Base-by-base conservation (phyloP, 23 tunicate genomes). In the Trididemnum nubilum region DNA sequence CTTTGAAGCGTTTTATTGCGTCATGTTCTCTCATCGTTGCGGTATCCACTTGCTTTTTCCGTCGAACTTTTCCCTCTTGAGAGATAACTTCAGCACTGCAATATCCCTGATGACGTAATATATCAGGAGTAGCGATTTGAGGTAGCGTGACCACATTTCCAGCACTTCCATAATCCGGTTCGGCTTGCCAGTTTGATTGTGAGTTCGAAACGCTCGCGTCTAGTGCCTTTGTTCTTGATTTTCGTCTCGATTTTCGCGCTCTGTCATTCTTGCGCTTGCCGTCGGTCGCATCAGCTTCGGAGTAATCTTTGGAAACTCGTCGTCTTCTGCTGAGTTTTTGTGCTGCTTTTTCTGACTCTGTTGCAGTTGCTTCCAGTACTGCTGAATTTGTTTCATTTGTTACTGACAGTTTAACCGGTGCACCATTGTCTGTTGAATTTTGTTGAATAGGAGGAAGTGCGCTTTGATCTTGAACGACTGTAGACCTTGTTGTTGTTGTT, bases 91-190 rank as follows among this genome's bases (percentile, higher is more conserved):
- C 73, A 3, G 28, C n/a, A 4, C 64, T n/a, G n/a, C 18, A 25
- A 7, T 33, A 22, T 3, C 34, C 27, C 71, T 69, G 27, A 18
- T 32, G 78, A 29, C 78, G 78, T 33, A 24, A 25, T 18, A n/a
- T 1, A 29, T 82, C 83, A 15, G 78, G 81, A 9, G 70, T 76
- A 67, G 34, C 78, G 71, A 88, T 88, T 12, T 61, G 85, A 24
- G 91, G 85, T 60, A 87, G 82, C 7, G 84, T 29, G 27, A 80
- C 77, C 1, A 85, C 82, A 24, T 77, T 49, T 33, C 77, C 77
- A 0, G 73, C 66, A 28, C 36, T 33, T 15, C 57, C 1, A 34
- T 27, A 7, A 64, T 65, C 51, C 18, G 23, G 60, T 21, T 76
- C 75, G 32, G 75, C 65, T 32, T 65, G 82, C 87, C 80, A 73